Evolutionary conservation across 2,888 invertebrate species (phyloP).

Genomic region (Pterobdella sp.): DNA sequence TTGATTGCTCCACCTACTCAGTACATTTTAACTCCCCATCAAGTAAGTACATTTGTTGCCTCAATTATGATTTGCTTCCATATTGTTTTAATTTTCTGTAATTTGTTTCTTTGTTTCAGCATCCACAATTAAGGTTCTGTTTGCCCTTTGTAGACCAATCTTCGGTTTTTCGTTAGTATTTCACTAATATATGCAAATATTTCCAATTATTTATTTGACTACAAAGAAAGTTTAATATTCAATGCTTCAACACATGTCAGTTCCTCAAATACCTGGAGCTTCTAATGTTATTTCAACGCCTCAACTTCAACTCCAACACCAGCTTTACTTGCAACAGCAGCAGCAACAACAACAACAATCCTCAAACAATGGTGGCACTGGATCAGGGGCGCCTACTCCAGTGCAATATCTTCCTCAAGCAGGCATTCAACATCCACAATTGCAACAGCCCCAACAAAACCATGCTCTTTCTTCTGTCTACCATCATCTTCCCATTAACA

Average conservation of each 20-base stretch:
- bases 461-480: too few relatives aligned
- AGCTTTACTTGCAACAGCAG: neutral
- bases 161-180: too few relatives aligned
- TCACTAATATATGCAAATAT: too few relatives aligned
- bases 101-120: too few relatives aligned
- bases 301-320: neutral
- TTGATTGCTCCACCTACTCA: constrained; percentile 14
- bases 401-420: constrained; percentile 11
- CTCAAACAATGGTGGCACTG: constrained; percentile 14
- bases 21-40: neutral
- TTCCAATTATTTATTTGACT: neutral
- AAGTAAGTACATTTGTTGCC: neutral
- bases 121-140: too few relatives aligned
- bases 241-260: neutral
- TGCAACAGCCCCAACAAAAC: constrained; percentile 16
- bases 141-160: too few relatives aligned
- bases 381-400: constrained; percentile 27
- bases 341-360: constrained; percentile 9
- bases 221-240: neutral
- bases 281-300: neutral
- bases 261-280: neutral
- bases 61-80: neutral
- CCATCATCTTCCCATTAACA: too few relatives aligned
- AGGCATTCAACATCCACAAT: neutral
- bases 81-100: neutral